Percentiles rank a stretch among this genome's conserved stretches.
Evolutionary conservation across 2,797 vertebrate genomes (phyloP).

Genomic region (Syndactyla subalaris): DNA sequence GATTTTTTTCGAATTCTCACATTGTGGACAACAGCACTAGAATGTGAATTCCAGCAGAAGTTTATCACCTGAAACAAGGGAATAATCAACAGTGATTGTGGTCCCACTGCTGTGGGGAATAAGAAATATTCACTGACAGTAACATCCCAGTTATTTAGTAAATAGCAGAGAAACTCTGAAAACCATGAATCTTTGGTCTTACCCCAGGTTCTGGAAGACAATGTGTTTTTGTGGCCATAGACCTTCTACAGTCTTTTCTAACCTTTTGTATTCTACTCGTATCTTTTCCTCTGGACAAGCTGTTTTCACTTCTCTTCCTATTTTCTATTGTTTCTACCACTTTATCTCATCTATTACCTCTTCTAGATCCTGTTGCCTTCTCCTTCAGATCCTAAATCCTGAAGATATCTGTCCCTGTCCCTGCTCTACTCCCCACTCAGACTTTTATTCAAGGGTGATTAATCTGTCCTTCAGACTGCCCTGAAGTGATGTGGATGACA

Average conservation of each 20-base stretch:
- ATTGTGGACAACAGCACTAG: neutral
- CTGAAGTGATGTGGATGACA: neutral
- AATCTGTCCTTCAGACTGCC: neutral
- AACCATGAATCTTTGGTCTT: neutral
- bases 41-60: neutral
- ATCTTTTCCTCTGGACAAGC: neutral
- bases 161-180: neutral
- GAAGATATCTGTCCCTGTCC: neutral
- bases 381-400: neutral
- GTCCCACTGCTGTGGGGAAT: neutral
- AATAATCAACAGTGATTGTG: neutral
- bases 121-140: neutral
- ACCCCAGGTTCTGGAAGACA: neutral
- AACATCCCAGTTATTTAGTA: neutral
- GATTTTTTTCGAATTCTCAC: neutral
- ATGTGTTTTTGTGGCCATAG: neutral
- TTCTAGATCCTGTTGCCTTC: neutral
- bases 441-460: conserved; percentile 2
- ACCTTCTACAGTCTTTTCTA: neutral
- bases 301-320: neutral
- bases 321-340: neutral
- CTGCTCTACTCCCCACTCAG: neutral
- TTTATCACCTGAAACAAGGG: neutral
- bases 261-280: neutral
- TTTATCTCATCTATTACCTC: neutral